Evolutionary conservation across 64 coral and sea anemone species (phyloP).

Genomic region (Pocillopora damicornis): DNA sequence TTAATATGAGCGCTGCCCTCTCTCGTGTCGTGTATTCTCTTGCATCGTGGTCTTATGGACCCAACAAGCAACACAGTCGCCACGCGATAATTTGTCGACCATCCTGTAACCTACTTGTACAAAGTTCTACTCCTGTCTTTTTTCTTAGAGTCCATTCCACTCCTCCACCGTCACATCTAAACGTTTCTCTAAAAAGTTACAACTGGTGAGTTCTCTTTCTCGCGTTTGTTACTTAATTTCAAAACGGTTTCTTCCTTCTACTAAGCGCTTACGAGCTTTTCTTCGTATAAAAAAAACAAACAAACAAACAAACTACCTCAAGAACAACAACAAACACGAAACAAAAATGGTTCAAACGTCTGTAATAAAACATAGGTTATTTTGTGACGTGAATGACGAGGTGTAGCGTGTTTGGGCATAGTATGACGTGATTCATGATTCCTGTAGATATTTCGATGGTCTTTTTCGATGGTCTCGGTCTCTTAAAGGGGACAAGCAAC

Average conservation of each 20-base stretch:
- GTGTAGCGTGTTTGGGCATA: no score
- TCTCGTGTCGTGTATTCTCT: no score
- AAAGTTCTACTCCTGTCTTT: not conserved
- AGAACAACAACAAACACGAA: not conserved
- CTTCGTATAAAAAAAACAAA: no score
- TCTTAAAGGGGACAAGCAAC: not conserved
- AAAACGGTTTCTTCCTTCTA: not conserved
- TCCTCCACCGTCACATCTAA: constrained; percentile 27
- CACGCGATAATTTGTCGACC: not conserved
- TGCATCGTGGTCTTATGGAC: not conserved
- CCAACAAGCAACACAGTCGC: not conserved
- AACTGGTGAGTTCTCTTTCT: constrained; percentile 8
- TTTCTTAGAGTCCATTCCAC: constrained; percentile 26
- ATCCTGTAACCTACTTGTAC: not conserved
- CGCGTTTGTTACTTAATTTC: not conserved
- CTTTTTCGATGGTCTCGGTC: not conserved
- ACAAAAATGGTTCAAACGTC: not conserved
- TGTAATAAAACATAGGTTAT: no score
- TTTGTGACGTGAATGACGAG: no score
- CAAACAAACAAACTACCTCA: no score
- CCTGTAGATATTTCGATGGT: not conserved
- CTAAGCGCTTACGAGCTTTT: no score
- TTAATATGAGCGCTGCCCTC: no score
- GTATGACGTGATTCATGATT: not conserved
- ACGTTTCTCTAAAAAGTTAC: not conserved